phyloP scores from a whole-genome alignment of 2,113 vertebrate species.

The Ochotona curzoniae region DNA sequence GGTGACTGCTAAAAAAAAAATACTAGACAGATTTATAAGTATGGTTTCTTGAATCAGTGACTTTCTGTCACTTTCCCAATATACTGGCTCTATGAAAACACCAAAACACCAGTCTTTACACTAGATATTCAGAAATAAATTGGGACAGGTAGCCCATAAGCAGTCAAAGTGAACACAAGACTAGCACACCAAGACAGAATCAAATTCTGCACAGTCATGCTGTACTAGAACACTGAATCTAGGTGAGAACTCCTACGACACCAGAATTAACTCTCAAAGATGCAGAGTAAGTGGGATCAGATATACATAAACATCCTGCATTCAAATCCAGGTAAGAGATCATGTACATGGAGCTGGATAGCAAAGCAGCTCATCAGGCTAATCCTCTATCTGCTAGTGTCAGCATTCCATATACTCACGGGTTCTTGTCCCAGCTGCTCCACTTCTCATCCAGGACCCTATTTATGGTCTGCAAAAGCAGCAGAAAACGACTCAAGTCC shows the following conservation, averaged over 20 bases:
- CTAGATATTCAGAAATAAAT: not conserved
- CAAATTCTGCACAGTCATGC: not conserved
- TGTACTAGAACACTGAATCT: not conserved
- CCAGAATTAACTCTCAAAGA: constrained; percentile 6
- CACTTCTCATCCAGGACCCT: no score
- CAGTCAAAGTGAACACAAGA: not conserved
- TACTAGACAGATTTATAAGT: not conserved
- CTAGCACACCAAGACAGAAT: not conserved
- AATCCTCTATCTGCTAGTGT: no score
- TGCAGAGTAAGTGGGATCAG: not conserved
- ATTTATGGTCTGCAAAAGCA: no score
- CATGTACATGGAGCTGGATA: not conserved
- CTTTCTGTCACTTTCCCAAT: not conserved
- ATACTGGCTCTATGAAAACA: not conserved
- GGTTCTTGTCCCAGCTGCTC: no score
- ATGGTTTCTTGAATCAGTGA: constrained; percentile 4
- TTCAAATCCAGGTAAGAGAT: not conserved
- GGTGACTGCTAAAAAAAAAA: not conserved
- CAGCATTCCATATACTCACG: no score
- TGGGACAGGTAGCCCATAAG: not conserved
- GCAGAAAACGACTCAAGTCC: no score
- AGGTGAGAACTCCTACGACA: not conserved
- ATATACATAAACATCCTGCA: not conserved
- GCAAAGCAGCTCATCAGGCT: no score
- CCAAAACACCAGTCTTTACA: not conserved